Percentiles rank a stretch among this genome's conserved stretches.
Conservation (phyloP, 2,797 vertebrate genomes). For the Coreius guichenoti region DNA sequence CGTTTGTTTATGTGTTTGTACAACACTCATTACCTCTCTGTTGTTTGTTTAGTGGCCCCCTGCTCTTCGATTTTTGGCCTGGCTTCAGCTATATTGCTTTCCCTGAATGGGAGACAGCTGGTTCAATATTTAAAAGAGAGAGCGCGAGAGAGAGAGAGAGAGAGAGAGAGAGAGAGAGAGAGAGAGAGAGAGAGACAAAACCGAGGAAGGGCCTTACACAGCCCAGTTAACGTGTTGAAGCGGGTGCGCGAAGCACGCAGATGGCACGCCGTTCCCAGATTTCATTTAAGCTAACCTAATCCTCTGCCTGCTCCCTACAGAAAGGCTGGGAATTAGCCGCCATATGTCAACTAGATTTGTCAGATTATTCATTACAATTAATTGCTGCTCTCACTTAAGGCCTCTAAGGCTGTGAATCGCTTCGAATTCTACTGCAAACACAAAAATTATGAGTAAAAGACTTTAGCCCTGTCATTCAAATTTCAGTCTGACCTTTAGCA, state of each 20-base stretch:
- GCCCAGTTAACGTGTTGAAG: constrained; percentile 90
- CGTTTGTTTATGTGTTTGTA: constrained; percentile 82
- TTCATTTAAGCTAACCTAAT: constrained; percentile 99
- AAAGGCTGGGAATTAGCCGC: constrained; percentile 99
- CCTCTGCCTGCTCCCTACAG: constrained; percentile 99
- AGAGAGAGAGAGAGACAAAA: constrained; percentile 74
- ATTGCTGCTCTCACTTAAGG: constrained; percentile 99
- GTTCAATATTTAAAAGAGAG: constrained; percentile 86
- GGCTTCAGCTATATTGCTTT: constrained; percentile 81
- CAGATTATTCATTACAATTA: constrained; percentile 99
- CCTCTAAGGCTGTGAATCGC: constrained; percentile 99
- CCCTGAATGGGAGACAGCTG: constrained; percentile 93
- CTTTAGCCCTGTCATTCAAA: constrained; percentile 99
- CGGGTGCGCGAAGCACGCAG: constrained; percentile 90
- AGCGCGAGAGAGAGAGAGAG: constrained; percentile 67
- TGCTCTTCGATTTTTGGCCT: constrained; percentile 80
- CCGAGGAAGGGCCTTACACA: constrained; percentile 88
- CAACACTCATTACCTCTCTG: constrained; percentile 84
- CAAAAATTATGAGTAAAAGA: constrained; percentile 99
- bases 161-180: constrained; percentile 54
- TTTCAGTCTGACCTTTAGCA: constrained; percentile 99
- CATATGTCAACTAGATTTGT: constrained; percentile 99
- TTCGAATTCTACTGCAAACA: constrained; percentile 99
- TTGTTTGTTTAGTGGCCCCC: constrained; percentile 80
- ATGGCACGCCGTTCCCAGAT: constrained; percentile 98